phyloP scores from a whole-genome alignment of 2,113 vertebrate species.

The Anhinga anhinga region DNA sequence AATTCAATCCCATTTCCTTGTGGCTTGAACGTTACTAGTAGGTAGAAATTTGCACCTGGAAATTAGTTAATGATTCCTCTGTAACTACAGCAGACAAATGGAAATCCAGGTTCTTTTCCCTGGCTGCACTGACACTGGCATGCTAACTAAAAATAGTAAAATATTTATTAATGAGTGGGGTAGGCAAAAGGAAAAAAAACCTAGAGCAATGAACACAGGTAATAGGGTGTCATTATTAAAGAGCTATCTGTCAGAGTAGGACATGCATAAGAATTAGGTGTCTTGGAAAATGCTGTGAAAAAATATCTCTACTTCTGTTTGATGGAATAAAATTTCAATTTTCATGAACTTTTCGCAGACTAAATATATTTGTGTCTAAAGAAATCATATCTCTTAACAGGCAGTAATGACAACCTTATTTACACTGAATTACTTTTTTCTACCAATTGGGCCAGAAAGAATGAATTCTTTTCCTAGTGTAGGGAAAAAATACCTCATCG shows the following conservation, averaged over 20 bases:
- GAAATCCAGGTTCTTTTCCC: background rate
- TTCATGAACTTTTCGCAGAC: conserved; percentile 27
- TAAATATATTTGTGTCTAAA: conserved; percentile 22
- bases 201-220: background rate
- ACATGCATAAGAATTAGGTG: conserved; percentile 22
- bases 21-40: background rate
- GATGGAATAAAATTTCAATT: conserved; percentile 40
- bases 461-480: background rate
- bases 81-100: background rate
- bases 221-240: conserved; percentile 23
- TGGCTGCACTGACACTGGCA: background rate
- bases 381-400: background rate
- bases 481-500: background rate
- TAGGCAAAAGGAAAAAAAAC: background rate
- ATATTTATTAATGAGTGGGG: conserved; percentile 3
- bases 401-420: background rate
- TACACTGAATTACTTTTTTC: background rate
- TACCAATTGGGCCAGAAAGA: background rate
- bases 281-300: conserved; percentile 12
- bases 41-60: background rate
- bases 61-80: conserved; percentile 5
- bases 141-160: background rate
- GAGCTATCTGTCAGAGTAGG: background rate
- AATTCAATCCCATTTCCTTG: background rate
- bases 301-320: background rate